A percentile compares a stretch with the other conserved stretches of the same genome.
These are phyloP conservation scores for Metalampra italica DNA, from an alignment of 2,888 invertebrate species.

Conservation along the genomic window DNA sequence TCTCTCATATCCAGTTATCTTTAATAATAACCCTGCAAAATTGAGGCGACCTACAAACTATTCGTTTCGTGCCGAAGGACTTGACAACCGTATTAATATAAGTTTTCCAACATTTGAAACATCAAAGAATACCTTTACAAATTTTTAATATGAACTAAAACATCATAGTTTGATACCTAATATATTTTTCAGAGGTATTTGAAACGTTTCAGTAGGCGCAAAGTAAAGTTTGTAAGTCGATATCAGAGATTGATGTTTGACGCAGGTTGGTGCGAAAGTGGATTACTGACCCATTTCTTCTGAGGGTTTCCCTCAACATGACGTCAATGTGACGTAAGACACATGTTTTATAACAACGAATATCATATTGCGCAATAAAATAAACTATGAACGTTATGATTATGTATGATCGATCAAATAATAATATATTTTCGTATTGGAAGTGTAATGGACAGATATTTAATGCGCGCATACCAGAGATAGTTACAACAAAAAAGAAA, in stretches of 20 bases:
- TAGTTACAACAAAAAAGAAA: too few species aligned
- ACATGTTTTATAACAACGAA: conserved; percentile 33
- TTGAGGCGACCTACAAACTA: conserved; percentile 50
- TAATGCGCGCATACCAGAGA: too few species aligned
- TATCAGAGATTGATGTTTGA: conserved; percentile 42
- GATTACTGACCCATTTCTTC: conserved; percentile 66
- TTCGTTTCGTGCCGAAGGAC: conserved; percentile 23
- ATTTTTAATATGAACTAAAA: background rate
- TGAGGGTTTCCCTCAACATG: conserved; percentile 43
- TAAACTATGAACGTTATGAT: conserved; percentile 26
- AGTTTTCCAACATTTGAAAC: conserved; percentile 9
- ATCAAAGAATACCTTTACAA: conserved; percentile 9
- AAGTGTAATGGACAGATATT: too few species aligned
- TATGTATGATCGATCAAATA: background rate
- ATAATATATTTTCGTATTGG: too few species aligned
- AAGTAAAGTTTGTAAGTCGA: conserved; percentile 22
- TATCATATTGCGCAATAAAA: conserved; percentile 48
- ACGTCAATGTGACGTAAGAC: conserved; percentile 58
- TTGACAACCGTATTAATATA: conserved; percentile 12
- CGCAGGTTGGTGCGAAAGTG: conserved; percentile 51
- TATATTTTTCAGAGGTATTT: conserved; percentile 8
- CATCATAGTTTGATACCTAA: background rate
- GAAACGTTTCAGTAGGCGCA: conserved; percentile 15
- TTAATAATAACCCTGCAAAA: conserved; percentile 40
- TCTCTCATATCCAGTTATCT: conserved; percentile 42